Evolutionary conservation across 2,888 invertebrate genomes (phyloP).

Genomic region (Trissolcus japonicus): DNA sequence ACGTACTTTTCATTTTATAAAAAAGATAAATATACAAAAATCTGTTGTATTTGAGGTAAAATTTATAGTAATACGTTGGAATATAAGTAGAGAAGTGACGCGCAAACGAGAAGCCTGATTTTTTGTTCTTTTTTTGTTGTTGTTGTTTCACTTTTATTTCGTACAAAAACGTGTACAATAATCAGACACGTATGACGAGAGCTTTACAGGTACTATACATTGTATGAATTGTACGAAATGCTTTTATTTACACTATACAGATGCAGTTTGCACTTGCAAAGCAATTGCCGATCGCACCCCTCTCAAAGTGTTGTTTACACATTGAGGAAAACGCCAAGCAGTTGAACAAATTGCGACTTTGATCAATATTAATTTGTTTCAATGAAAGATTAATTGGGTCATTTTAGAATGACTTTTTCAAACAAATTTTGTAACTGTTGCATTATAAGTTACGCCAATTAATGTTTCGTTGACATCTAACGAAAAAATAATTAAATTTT

Average conservation of each 20-base stretch:
- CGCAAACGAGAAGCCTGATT: constrained; percentile 36
- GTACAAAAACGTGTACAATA: constrained; percentile 37
- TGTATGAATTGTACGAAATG: constrained; percentile 45
- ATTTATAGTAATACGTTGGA: constrained; percentile 43
- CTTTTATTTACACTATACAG: constrained; percentile 45
- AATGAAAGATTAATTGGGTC: no score
- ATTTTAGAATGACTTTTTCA: no score
- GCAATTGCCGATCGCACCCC: background rate
- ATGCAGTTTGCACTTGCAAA: constrained; percentile 1
- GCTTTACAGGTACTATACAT: constrained; percentile 56
- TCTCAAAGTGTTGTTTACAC: no score
- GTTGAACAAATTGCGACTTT: no score
- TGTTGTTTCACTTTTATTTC: no score
- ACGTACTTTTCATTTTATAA: constrained; percentile 14
- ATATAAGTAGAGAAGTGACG: constrained; percentile 20
- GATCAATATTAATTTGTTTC: no score
- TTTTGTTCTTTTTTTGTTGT: background rate
- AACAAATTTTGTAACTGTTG: no score
- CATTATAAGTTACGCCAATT: no score
- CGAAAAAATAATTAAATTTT: no score
- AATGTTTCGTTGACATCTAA: no score
- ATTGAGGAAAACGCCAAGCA: no score
- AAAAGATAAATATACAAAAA: constrained; percentile 46
- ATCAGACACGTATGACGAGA: constrained; percentile 38
- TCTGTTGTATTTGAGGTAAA: constrained; percentile 42